Evolutionary conservation across 1,140 invertebrate genomes (phyloP).

Genomic region (Drosophila lacertosa): DNA sequence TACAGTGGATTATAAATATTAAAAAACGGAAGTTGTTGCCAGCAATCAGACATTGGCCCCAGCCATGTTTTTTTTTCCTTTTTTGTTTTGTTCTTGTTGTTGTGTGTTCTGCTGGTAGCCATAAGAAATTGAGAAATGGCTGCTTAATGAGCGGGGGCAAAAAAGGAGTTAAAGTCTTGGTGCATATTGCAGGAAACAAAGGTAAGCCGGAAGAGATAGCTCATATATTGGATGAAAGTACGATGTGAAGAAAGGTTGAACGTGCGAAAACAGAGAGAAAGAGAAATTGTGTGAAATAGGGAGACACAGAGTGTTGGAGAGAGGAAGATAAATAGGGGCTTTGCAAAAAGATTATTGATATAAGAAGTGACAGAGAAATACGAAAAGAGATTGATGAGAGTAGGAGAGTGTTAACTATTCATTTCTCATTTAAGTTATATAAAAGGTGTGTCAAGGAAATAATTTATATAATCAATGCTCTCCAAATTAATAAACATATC

Average conservation of each 20-base stretch:
- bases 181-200: conserved; percentile 3
- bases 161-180: background rate
- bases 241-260: no score
- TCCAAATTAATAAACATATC: no score
- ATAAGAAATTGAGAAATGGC: conserved; percentile 53
- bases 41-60: conserved; percentile 65
- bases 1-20: conserved; percentile 74
- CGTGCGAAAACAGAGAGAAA: background rate
- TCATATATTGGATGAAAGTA: background rate
- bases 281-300: no score
- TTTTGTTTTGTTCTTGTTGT: conserved; percentile 1
- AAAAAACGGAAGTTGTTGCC: conserved; percentile 70
- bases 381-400: no score
- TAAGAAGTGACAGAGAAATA: no score
- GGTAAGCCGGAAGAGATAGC: conserved; percentile 1
- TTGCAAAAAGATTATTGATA: no score
- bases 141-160: conserved; percentile 44
- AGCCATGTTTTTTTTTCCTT: conserved; percentile 9
- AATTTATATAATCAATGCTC: no score
- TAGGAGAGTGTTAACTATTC: no score
- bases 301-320: no score
- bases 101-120: background rate
- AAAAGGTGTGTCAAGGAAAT: no score
- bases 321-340: no score
- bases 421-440: no score